These are phyloP conservation scores for Natrix natrix DNA, from an alignment of 2,797 vertebrate species.

Conservation along the genomic window DNA sequence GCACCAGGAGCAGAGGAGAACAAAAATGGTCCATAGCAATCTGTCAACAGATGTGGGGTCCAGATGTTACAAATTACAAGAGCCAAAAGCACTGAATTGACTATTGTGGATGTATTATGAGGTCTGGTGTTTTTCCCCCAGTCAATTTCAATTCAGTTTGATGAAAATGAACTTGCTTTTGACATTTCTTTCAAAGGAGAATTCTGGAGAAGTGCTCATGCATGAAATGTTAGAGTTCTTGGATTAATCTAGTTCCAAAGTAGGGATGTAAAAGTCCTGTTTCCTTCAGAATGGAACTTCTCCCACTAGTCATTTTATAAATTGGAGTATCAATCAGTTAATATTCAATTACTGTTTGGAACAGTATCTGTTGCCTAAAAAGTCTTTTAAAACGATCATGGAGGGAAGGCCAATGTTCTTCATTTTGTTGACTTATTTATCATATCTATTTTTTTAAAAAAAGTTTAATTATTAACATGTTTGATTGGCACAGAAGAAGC, in stretches of 20 bases:
- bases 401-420: neutral
- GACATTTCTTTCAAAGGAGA: neutral
- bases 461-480: constrained; percentile 16
- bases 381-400: neutral
- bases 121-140: neutral
- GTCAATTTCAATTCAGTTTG: neutral
- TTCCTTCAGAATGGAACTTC: neutral
- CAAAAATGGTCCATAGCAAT: neutral
- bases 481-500: neutral
- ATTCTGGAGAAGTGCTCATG: neutral
- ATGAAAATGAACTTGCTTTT: neutral
- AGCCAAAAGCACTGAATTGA: neutral
- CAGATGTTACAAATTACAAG: neutral
- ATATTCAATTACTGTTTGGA: neutral
- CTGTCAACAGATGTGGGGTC: no score
- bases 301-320: neutral
- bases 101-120: neutral
- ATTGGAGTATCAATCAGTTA: neutral
- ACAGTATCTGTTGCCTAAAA: neutral
- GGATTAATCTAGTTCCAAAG: neutral
- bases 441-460: neutral
- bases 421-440: neutral
- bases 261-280: neutral
- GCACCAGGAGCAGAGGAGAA: neutral
- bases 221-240: neutral